Percentiles rank a stretch among this genome's conserved stretches.
Conservation (phyloP, 2,797 vertebrate genomes). For the Rousettus madagascariensis region DNA sequence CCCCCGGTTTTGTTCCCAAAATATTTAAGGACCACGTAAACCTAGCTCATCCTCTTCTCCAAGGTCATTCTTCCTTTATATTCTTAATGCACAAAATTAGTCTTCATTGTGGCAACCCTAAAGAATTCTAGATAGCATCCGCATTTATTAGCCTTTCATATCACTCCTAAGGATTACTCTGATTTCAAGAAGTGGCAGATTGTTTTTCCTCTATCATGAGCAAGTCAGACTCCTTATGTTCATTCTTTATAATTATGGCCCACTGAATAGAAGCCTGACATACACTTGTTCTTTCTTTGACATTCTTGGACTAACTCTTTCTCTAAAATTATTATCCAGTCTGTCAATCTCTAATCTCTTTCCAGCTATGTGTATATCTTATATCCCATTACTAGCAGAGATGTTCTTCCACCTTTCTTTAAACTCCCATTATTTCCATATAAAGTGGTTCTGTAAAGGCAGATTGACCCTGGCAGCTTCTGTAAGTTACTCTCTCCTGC, state of each 20-base stretch:
- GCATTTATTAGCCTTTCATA: background rate
- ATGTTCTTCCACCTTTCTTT: background rate
- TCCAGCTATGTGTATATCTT: background rate
- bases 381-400: background rate
- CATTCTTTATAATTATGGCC: background rate
- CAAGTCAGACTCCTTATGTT: background rate
- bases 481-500: background rate
- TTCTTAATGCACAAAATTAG: background rate
- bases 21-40: background rate
- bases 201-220: background rate
- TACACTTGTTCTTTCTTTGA: background rate
- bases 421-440: background rate
- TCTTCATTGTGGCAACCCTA: background rate
- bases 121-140: background rate
- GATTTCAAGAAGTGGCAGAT: background rate
- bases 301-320: background rate
- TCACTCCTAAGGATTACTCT: background rate
- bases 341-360: background rate
- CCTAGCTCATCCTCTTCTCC: background rate
- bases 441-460: background rate
- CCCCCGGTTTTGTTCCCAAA: background rate
- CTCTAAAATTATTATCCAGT: background rate
- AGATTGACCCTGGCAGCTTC: background rate
- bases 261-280: background rate
- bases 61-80: background rate